phyloP scores from a whole-genome alignment of 2,113 vertebrate species.

The Brachypteracias leptosomus region DNA sequence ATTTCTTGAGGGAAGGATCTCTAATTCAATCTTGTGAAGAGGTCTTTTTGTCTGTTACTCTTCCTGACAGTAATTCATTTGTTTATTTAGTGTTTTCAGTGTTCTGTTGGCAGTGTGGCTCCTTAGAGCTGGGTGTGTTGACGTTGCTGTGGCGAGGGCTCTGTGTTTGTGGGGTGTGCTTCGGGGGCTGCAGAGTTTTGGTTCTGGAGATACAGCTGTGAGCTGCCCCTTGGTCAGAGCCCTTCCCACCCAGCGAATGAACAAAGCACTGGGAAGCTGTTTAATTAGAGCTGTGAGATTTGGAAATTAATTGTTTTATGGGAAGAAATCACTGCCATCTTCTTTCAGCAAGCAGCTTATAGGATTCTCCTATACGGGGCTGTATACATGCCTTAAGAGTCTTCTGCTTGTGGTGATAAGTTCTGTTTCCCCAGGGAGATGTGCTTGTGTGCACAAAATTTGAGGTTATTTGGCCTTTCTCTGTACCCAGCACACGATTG shows the following conservation, averaged over 20 bases:
- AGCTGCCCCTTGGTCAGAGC: neutral
- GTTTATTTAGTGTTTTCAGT: neutral
- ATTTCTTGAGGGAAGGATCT: neutral
- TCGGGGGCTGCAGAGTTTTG: accelerated
- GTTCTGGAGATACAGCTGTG: neutral
- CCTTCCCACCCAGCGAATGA: accelerated
- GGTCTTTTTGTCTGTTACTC: neutral
- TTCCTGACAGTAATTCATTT: neutral
- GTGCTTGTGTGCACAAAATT: accelerated
- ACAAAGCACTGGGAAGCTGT: neutral
- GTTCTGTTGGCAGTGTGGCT: neutral
- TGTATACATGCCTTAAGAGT: neutral
- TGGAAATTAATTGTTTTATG: neutral
- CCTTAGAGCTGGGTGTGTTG: accelerated
- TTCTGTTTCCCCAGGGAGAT: neutral
- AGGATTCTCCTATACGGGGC: neutral
- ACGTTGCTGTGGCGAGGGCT: accelerated
- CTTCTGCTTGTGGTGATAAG: neutral
- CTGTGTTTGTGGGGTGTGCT: neutral
- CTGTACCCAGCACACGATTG: neutral
- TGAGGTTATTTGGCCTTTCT: neutral
- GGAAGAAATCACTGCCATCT: neutral
- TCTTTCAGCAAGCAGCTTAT: neutral
- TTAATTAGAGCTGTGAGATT: neutral
- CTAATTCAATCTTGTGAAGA: neutral